Percentiles rank a stretch among this genome's conserved stretches.
These are phyloP conservation scores for Junco hyemalis DNA, from an alignment of 2,113 vertebrate species.

Conservation along the genomic window DNA sequence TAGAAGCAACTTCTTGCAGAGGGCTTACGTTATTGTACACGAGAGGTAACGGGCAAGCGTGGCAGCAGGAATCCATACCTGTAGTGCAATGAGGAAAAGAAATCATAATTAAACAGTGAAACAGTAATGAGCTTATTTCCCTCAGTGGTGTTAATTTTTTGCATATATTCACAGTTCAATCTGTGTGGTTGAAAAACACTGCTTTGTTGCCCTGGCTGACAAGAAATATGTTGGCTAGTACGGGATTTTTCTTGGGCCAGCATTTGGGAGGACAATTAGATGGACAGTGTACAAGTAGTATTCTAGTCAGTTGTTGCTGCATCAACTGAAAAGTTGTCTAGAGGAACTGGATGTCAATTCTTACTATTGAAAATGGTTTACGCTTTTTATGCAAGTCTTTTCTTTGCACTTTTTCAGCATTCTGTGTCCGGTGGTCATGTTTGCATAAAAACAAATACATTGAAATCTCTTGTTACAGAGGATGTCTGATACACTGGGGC, in stretches of 20 bases:
- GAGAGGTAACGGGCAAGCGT: not conserved
- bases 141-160: not conserved
- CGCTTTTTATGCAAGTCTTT: not conserved
- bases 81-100: not conserved
- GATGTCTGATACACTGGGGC: not conserved
- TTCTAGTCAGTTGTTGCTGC: not conserved
- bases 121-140: not conserved
- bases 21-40: not conserved
- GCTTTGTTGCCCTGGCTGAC: not conserved
- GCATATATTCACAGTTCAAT: not conserved
- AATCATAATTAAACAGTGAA: not conserved
- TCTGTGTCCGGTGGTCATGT: not conserved
- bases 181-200: not conserved
- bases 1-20: accelerated
- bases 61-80: not conserved
- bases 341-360: not conserved
- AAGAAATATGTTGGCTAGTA: not conserved
- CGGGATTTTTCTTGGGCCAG: not conserved
- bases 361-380: not conserved
- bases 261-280: not conserved
- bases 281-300: not conserved
- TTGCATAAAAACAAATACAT: not conserved
- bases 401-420: not conserved
- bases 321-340: not conserved
- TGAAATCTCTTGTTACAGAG: not conserved